These are phyloP conservation scores for Burhinus oedicnemus DNA, from an alignment of 2,113 vertebrate genomes.

Conservation along the genomic window DNA sequence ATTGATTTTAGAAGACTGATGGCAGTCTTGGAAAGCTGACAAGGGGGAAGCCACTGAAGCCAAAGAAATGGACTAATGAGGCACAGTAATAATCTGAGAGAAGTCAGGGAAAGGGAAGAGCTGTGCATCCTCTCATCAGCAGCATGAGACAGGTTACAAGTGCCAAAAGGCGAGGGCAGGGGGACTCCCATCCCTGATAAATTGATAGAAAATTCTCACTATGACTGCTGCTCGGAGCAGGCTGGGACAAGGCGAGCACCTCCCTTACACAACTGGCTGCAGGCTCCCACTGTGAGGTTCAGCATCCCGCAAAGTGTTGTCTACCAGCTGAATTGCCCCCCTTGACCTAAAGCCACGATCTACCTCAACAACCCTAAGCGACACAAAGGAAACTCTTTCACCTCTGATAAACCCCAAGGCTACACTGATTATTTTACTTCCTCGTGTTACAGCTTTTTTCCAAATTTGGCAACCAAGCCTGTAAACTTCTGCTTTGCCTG, in stretches of 20 bases:
- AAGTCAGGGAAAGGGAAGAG: not conserved
- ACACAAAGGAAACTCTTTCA: not conserved
- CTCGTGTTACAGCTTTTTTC: not conserved
- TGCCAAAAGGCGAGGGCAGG: not conserved
- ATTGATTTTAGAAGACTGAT: slow-evolving; percentile 40
- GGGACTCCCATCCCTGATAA: not conserved
- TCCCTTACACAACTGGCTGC: not conserved
- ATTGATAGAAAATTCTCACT: not conserved
- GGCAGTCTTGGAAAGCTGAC: not conserved
- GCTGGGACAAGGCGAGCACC: not conserved
- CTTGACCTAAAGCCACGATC: not conserved
- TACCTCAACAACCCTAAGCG: not conserved
- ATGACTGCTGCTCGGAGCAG: not conserved
- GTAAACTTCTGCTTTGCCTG: not conserved
- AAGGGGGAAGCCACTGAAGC: not conserved
- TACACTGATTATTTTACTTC: not conserved
- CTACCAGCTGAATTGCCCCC: not conserved
- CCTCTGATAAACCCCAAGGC: not conserved
- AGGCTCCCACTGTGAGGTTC: not conserved
- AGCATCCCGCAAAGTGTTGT: not conserved
- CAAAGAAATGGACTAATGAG: not conserved
- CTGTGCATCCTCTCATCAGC: not conserved
- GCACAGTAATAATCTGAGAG: not conserved
- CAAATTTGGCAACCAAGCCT: not conserved
- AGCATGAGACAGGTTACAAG: not conserved